These are phyloP conservation scores for Aeoliscus strigatus DNA, from an alignment of 2,797 vertebrate species.

Conservation along the genomic window DNA sequence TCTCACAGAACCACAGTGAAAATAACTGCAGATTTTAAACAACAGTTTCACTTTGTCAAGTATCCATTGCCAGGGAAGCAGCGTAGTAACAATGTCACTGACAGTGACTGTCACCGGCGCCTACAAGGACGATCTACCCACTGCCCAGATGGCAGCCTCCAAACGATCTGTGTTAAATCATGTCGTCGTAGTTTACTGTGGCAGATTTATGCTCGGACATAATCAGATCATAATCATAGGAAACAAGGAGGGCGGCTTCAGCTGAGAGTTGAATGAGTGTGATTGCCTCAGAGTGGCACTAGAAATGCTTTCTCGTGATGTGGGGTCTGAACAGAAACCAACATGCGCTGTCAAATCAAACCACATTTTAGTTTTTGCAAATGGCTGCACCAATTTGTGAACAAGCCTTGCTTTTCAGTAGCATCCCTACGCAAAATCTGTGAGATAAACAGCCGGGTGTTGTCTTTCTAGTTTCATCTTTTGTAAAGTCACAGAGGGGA, in stretches of 20 bases:
- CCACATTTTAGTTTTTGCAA: conserved; percentile 20
- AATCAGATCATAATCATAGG: conserved; percentile 48
- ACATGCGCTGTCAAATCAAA: conserved; percentile 30
- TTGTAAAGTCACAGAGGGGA: conserved; percentile 47
- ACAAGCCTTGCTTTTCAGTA: conserved; percentile 27
- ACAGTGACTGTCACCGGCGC: conserved; percentile 36
- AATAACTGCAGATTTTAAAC: conserved; percentile 45
- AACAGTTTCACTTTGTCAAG: conserved; percentile 43
- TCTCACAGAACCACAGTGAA: conserved; percentile 32
- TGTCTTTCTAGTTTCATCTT: conserved; percentile 33
- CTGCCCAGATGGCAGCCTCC: conserved; percentile 20
- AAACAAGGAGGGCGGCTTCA: conserved; percentile 37
- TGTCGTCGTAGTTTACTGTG: conserved; percentile 16
- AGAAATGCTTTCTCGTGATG: conserved; percentile 35
- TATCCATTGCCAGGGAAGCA: conserved; percentile 26
- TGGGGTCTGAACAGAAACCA: conserved; percentile 14
- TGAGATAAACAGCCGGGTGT: conserved; percentile 43
- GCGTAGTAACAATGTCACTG: conserved; percentile 34
- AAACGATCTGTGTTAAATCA: conserved; percentile 43
- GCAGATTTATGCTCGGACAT: conserved; percentile 44
- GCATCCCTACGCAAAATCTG: conserved; percentile 28
- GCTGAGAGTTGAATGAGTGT: conserved; percentile 28
- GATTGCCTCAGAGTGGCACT: conserved; percentile 26
- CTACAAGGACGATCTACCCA: conserved; percentile 29
- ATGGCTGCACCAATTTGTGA: conserved; percentile 26